A percentile compares a stretch with the other conserved stretches of the same genome.
Evolutionary conservation across 2,113 vertebrate genomes (phyloP).

Genomic region (Myiagra hebetior): DNA sequence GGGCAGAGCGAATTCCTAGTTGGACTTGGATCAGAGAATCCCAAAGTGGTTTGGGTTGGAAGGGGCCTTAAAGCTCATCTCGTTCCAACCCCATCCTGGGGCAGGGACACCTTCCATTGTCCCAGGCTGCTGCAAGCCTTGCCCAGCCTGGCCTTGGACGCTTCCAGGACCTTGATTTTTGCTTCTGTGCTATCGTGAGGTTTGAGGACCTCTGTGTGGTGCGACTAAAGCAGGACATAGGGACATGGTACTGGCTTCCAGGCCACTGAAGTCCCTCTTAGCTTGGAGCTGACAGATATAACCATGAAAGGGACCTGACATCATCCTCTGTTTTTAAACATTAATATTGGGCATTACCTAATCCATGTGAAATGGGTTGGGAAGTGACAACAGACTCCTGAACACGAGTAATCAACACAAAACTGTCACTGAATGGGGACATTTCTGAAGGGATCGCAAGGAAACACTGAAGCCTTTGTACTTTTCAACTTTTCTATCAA

Average conservation of each 20-base stretch:
- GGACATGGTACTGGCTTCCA: not conserved
- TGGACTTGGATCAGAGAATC: not conserved
- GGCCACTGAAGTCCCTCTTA: not conserved
- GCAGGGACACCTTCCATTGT: not conserved
- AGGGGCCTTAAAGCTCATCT: not conserved
- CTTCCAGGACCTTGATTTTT: not conserved
- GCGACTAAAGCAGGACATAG: not conserved
- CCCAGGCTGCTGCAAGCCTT: not conserved
- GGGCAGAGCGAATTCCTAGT: not conserved
- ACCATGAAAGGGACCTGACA: constrained; percentile 24
- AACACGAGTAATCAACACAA: constrained; percentile 19
- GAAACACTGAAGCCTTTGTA: constrained; percentile 5
- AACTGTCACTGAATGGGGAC: constrained; percentile 20
- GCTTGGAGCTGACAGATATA: constrained; percentile 1
- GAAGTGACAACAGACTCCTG: constrained; percentile 5
- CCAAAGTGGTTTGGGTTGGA: not conserved
- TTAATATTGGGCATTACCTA: constrained; percentile 30
- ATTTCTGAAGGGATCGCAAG: not conserved
- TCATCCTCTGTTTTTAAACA: constrained; percentile 34
- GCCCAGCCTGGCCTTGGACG: not conserved
- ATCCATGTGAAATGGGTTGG: constrained; percentile 20
- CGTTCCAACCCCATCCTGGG: not conserved
- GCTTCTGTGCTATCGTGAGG: not conserved
- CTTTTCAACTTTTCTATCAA: constrained; percentile 32
- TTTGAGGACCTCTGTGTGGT: not conserved